Conservation (phyloP, 2,113 vertebrate species). For the Pipa parva region DNA sequence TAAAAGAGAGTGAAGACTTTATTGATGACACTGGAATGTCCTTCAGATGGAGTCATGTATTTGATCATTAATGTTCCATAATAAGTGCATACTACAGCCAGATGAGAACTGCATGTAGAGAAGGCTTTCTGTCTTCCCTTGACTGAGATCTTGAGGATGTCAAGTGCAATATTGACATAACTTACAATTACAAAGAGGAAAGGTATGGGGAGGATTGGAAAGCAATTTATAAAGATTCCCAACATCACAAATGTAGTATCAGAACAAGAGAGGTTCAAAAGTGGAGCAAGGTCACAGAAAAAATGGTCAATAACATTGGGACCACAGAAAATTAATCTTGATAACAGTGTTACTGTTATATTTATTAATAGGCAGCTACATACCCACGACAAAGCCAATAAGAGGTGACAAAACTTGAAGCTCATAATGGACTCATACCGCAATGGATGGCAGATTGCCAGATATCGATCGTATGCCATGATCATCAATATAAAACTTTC, state of each 20-base stretch:
- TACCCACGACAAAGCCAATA: neutral
- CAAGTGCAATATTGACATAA: neutral
- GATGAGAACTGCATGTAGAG: conserved; percentile 26
- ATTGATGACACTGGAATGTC: too few relatives aligned
- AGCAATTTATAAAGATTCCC: neutral
- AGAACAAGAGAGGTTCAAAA: neutral
- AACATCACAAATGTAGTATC: neutral
- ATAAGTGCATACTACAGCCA: too few relatives aligned
- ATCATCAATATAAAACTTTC: neutral
- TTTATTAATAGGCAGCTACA: too few relatives aligned
- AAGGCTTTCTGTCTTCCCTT: neutral
- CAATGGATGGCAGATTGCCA: neutral
- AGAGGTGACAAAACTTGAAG: neutral
- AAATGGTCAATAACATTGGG: neutral
- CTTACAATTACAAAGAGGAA: neutral
- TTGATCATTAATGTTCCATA: too few relatives aligned
- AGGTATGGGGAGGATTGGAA: neutral
- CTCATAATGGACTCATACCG: neutral
- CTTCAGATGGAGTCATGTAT: too few relatives aligned
- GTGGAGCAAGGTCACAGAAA: neutral
- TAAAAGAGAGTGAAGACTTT: too few relatives aligned
- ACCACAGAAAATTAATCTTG: neutral
- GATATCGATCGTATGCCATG: neutral
- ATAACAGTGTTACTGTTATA: too few relatives aligned
- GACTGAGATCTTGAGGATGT: conserved; percentile 4